Percentiles rank a stretch among this genome's conserved stretches.
Conservation (phyloP, 2,113 vertebrate species). For the Ancistrus triradiatus region DNA sequence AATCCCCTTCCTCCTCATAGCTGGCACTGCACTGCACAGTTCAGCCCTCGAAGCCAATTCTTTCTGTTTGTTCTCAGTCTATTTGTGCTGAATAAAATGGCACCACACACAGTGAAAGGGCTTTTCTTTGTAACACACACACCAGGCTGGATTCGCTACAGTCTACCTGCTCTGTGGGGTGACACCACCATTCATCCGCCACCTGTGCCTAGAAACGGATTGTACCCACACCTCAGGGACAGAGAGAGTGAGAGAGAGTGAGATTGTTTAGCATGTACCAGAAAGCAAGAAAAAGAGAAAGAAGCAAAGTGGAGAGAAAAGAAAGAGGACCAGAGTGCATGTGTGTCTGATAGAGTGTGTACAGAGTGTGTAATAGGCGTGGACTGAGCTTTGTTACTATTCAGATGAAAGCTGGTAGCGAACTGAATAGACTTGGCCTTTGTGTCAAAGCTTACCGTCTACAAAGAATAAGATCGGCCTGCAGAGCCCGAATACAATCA, state of each 20-base stretch:
- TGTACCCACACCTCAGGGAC: not conserved
- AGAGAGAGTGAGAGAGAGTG: no score
- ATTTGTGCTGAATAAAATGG: conserved; percentile 19
- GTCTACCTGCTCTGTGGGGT: conserved; percentile 11
- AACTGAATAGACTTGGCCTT: conserved; percentile 29
- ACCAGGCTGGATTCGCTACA: conserved; percentile 13
- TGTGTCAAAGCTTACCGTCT: conserved; percentile 29
- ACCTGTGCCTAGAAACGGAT: not conserved
- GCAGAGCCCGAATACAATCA: conserved; percentile 6
- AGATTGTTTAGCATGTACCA: not conserved
- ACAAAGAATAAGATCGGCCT: conserved; percentile 19
- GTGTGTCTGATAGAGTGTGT: not conserved
- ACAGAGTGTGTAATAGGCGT: not conserved
- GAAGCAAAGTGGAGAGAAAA: not conserved
- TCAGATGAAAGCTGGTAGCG: conserved; percentile 28
- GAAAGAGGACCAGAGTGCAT: not conserved
- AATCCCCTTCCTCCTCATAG: not conserved
- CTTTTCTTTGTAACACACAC: conserved; percentile 20
- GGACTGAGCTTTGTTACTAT: conserved; percentile 28
- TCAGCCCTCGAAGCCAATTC: no score
- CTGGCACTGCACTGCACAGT: conserved; percentile 1
- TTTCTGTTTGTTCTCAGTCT: conserved; percentile 1
- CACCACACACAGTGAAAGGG: conserved; percentile 10
- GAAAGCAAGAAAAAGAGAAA: not conserved
- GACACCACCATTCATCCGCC: conserved; percentile 20